Evolutionary conservation across 2,888 invertebrate species (phyloP).

Genomic region (Sialis fuliginosa): DNA sequence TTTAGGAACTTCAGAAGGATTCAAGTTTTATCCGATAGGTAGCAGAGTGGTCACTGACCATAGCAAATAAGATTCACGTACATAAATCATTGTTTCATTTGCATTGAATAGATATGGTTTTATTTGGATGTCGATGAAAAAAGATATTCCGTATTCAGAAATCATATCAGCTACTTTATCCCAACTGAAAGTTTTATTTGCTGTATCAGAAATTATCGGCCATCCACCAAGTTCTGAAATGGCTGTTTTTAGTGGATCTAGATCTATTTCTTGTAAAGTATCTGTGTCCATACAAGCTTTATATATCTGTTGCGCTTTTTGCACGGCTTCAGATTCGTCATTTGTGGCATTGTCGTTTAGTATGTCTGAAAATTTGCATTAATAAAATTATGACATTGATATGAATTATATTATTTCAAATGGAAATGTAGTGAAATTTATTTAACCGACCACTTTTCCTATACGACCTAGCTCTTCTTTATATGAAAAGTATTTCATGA

Average conservation of each 20-base stretch:
- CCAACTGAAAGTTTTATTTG: slow-evolving; percentile 16
- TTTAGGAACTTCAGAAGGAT: too few species aligned
- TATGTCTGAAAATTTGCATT: too few species aligned
- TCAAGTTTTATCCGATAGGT: too few species aligned
- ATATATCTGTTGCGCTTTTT: slow-evolving; percentile 22
- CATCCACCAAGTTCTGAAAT: slow-evolving; percentile 19
- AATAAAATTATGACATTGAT: too few species aligned
- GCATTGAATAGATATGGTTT: slow-evolving; percentile 18
- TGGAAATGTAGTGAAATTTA: too few species aligned
- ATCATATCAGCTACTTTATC: slow-evolving; percentile 19
- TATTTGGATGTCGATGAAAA: slow-evolving; percentile 20
- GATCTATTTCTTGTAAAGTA: slow-evolving; percentile 13
- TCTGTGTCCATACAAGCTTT: slow-evolving; percentile 17
- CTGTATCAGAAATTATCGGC: slow-evolving; percentile 15
- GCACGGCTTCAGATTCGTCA: slow-evolving; percentile 18
- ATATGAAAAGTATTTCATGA: too few species aligned
- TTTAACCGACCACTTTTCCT: too few species aligned
- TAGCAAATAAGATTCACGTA: slow-evolving; percentile 13
- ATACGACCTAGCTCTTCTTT: too few species aligned
- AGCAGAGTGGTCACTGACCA: too few species aligned
- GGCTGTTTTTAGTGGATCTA: slow-evolving; percentile 18
- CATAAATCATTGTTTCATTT: slow-evolving; percentile 18
- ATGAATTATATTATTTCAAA: too few species aligned
- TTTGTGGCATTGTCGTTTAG: too few species aligned
- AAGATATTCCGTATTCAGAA: slow-evolving; percentile 21